Base-by-base conservation (phyloP, 2,797 vertebrate species). In the Rhynchotus rufescens region DNA sequence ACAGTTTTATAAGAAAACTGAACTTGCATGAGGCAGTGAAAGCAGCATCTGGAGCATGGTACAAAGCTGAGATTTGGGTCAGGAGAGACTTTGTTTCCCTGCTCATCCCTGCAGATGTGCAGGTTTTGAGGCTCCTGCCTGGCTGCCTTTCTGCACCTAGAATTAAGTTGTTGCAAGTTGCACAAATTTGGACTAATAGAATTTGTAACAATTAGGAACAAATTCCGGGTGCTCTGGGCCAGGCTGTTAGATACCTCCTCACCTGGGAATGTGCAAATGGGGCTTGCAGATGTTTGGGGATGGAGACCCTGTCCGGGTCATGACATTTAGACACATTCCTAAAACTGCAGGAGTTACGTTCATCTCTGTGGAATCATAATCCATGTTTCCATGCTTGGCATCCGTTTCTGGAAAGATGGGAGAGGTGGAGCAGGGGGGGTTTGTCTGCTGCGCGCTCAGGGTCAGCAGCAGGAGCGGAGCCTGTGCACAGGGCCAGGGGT, bases 191-290 rank as follows among this genome's bases (percentile, higher is more conserved):
- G 82, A 36, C 92, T 95, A 94, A 95, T 94, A 77, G 84, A 88
- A 96, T 94, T 94, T 94, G 95, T 94, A 85, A 74, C 90, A 94
- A 94, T 96, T 94, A 95, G 67, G 80, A 57, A 30, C 12, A 4
- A 49, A 88, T 84, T 88, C 71, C n/a, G 54, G 54, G 6, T 72
- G 54, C 88, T 84, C 65, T 45, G 84, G 80, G 80, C 88, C 84
- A 68, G 84, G 84, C 44, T 54, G 77, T 83, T 92, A 86, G 65
- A 94, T 84, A 79, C 91, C 84, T 86, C 60, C 71, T 68, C 17
- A 84, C 71, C 60, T 88, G 8, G 4, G 25, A 60, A 81, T 88
- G 59, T 85, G 66, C 34, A 75, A 49, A 49, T 2, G 0, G 1
- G 52, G 8, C 61, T 42, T 54, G 49, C 26, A 65, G 76, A 47